A percentile compares a stretch with the other conserved stretches of the same genome.
These are phyloP conservation scores for Craniophora ligustri DNA, from an alignment of 2,888 invertebrate genomes.

Conservation along the genomic window DNA sequence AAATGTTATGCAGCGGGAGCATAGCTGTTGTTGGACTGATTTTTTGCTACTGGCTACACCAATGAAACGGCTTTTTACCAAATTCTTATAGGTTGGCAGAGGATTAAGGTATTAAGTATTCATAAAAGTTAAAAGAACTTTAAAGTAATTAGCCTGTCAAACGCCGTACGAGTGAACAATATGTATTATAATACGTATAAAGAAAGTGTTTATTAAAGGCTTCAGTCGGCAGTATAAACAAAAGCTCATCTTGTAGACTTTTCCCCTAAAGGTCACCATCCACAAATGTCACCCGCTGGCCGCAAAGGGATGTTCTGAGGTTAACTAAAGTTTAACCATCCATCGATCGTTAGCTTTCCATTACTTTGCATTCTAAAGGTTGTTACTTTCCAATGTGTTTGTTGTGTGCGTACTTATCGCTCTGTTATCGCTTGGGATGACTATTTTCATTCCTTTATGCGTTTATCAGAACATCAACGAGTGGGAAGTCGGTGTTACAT, in stretches of 20 bases:
- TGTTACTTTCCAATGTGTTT: conserved; percentile 76
- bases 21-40: too few species aligned
- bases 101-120: too few species aligned
- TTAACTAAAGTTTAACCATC: conserved; percentile 60
- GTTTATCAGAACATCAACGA: conserved; percentile 66
- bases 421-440: conserved; percentile 67
- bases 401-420: conserved; percentile 68
- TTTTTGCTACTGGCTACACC: too few species aligned
- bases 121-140: too few species aligned
- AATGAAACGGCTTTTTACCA: too few species aligned
- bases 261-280: conserved; percentile 46
- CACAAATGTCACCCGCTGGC: conserved; percentile 44
- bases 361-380: conserved; percentile 73
- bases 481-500: conserved; percentile 64
- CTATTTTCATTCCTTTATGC: conserved; percentile 75
- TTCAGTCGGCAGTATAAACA: conserved; percentile 50
- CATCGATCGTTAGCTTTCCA: conserved; percentile 68
- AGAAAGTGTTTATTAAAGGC: conserved; percentile 34
- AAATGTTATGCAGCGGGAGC: too few species aligned
- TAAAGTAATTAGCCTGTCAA: too few species aligned
- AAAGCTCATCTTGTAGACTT: conserved; percentile 52
- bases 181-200: conserved; percentile 5
- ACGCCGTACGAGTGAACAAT: too few species aligned
- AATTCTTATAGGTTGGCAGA: too few species aligned
- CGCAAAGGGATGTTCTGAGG: conserved; percentile 53